phyloP scores from a whole-genome alignment of 2,113 vertebrate species.

The Thamnophis sirtalis region DNA sequence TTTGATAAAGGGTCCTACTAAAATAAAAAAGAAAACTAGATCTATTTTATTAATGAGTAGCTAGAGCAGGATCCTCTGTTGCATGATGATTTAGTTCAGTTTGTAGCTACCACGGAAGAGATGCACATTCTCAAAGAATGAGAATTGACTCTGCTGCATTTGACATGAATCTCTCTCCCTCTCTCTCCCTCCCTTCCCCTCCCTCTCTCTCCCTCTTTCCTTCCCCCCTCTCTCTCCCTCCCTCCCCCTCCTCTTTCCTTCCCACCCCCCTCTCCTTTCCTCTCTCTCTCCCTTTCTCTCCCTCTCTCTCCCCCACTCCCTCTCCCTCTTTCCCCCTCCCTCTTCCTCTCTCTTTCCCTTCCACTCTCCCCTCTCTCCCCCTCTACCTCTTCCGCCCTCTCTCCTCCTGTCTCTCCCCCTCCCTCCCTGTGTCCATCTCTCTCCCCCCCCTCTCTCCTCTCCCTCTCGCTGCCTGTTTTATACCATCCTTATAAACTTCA shows the following conservation, averaged over 20 bases:
- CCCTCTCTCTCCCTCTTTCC: no score
- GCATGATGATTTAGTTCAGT: neutral
- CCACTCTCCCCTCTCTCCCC: accelerated
- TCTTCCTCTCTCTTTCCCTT: accelerated
- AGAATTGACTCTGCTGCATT: neutral
- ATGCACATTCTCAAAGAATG: neutral
- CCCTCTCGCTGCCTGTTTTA: neutral
- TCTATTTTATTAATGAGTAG: neutral
- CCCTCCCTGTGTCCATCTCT: no score
- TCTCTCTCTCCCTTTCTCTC: no score
- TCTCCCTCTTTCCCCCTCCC: no score
- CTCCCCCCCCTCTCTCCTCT: no score
- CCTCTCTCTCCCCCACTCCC: no score
- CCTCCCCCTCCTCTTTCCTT: accelerated
- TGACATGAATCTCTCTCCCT: neutral
- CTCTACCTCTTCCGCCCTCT: accelerated
- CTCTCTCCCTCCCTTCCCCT: no score
- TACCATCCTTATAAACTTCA: neutral
- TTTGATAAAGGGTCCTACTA: neutral
- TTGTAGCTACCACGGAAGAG: neutral
- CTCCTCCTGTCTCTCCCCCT: no score
- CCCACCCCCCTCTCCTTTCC: accelerated
- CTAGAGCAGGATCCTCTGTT: neutral
- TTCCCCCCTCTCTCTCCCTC: accelerated
- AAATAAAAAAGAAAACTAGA: neutral